A percentile compares a stretch with the other conserved stretches of the same genome.
Conservation (phyloP, 2,797 vertebrate species). For the Parauchenoglanis ngamensis region DNA sequence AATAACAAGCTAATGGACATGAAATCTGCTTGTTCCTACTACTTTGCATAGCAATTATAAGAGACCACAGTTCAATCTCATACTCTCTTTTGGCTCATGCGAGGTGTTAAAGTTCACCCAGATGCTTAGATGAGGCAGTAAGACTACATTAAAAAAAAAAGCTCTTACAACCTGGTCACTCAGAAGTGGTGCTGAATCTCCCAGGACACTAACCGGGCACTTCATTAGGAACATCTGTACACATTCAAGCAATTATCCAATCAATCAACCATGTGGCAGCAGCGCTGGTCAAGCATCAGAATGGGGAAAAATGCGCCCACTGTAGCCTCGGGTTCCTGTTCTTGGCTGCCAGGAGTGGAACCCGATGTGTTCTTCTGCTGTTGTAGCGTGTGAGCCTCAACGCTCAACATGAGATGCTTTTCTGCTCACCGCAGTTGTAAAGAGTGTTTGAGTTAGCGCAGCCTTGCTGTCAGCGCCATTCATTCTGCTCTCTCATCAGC, state of each 20-base stretch:
- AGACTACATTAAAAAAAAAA: not conserved
- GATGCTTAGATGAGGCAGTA: not conserved
- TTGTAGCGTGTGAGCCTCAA: not conserved
- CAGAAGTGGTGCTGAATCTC: not conserved
- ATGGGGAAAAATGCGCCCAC: not conserved
- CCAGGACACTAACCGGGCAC: not conserved
- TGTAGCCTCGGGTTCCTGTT: not conserved
- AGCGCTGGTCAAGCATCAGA: not conserved
- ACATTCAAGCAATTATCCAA: not conserved
- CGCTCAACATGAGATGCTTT: not conserved
- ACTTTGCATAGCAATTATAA: not conserved
- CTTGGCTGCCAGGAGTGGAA: not conserved
- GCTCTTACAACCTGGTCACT: not conserved
- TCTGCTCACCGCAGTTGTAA: not conserved
- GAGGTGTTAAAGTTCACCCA: not conserved
- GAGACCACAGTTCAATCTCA: not conserved
- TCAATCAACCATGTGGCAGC: not conserved
- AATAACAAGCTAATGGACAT: not conserved
- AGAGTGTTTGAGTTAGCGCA: not conserved
- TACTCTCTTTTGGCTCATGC: not conserved
- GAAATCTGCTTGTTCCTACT: not conserved
- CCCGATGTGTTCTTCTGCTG: not conserved
- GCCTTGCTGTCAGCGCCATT: not conserved
- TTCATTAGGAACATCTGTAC: not conserved
- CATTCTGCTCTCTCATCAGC: not conserved